Evolutionary conservation across 2,888 invertebrate species (phyloP), one percentile per base, ranked within the genome.

Genomic region (Gryllus longicercus): DNA sequence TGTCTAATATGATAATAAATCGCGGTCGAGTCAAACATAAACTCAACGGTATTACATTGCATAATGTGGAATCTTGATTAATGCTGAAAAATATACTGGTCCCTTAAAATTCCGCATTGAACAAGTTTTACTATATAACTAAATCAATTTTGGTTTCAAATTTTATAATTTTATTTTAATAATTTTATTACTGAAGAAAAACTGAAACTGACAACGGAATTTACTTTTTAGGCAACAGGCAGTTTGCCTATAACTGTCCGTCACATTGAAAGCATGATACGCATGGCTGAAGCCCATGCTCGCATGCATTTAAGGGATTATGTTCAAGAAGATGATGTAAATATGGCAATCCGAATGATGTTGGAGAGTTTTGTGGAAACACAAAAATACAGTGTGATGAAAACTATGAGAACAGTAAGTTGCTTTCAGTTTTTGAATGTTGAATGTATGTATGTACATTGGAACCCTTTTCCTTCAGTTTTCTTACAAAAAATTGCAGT

Each of bases 361-460:
- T 90, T 99, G 80, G 99, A 99, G 87, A 97, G 97, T 86, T 99
- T 99, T 88, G 96, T 99, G 80, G 96, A 96, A 84, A 98, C 99
- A 0, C 99, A 99, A 88, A 99, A 99, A 87, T 98, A 96, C 90
- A 96, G 96, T 85, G 96, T 99, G 50, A 99, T 97, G 97, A 93
- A 96, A 84, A 92, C 94, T 78, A 99, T 99, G 97, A 91, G 93
- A 89, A 93, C 94, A 90, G 95, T 95, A 87, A 84, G 85, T 84
- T 75, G 74, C 80, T 78, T 23, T 16, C 76, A 16, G 77, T 79
- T 51, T 51, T 18, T 25, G 21, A 1, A 18, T 74, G 21, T 74
- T 21, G 5, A 74, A n/a, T 21, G 18, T 74, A 74, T 21, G 18
- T 74, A 74, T n/a, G 21, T 74, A 74, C 38, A 38, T 38, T 38